Conservation (phyloP, 2,888 invertebrate species). For the Leucozona laternaria region DNA sequence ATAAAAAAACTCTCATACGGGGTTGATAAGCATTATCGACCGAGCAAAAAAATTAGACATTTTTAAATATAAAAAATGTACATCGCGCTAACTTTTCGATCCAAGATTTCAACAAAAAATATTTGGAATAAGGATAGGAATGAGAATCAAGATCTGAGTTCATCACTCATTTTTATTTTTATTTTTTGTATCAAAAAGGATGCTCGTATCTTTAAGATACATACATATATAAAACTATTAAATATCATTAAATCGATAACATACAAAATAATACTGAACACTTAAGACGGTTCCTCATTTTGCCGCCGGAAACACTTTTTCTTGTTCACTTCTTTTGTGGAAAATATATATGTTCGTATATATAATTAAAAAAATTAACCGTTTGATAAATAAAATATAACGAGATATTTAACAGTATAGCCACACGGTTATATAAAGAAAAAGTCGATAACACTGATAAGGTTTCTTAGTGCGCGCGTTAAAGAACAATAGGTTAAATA, state of each 20-base stretch:
- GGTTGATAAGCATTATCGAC: slow-evolving; percentile 66
- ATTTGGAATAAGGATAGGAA: background rate
- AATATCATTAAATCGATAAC: slow-evolving; percentile 49
- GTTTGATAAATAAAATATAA: slow-evolving; percentile 17
- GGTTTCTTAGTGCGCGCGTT: slow-evolving; percentile 39
- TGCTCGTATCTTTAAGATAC: slow-evolving; percentile 29
- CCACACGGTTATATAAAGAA: slow-evolving; percentile 47
- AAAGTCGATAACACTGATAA: slow-evolving; percentile 63
- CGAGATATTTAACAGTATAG: slow-evolving; percentile 30
- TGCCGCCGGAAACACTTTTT: slow-evolving; percentile 58
- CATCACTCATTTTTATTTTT: slow-evolving; percentile 24
- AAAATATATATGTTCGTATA: background rate
- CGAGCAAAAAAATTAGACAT: slow-evolving; percentile 29
- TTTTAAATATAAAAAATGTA: background rate
- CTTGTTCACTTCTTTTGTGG: slow-evolving; percentile 35
- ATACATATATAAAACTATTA: background rate
- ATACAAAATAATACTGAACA: slow-evolving; percentile 83
- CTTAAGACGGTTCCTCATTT: slow-evolving; percentile 78
- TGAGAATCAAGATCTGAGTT: slow-evolving; percentile 51
- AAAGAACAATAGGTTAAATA: slow-evolving; percentile 15
- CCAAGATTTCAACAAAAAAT: slow-evolving; percentile 61
- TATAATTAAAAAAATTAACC: background rate
- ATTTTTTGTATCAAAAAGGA: slow-evolving; percentile 35
- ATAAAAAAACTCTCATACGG: slow-evolving; percentile 15
- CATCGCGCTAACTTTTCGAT: slow-evolving; percentile 41